A percentile compares a stretch with the other conserved stretches of the same genome.
These are phyloP conservation scores for Conopomorpha cramerella DNA, from an alignment of 1,140 invertebrate species.

Conservation along the genomic window DNA sequence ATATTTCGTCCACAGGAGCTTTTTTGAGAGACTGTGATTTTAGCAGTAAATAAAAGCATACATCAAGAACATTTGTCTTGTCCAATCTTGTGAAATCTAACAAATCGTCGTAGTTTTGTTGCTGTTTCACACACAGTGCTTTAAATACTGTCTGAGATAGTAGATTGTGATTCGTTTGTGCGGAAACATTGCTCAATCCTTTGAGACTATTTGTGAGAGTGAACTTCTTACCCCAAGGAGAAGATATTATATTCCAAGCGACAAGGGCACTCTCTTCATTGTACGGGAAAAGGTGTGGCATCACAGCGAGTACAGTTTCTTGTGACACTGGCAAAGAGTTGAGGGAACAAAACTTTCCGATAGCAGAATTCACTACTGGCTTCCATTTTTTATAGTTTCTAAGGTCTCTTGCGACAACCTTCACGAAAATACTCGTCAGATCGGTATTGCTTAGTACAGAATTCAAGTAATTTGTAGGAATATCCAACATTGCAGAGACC, in stretches of 20 bases:
- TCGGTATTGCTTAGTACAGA: conserved; percentile 38
- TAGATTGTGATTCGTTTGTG: conserved; percentile 19
- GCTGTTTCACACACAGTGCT: conserved; percentile 23
- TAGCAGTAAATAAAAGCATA: conserved; percentile 31
- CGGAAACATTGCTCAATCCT: conserved; percentile 25
- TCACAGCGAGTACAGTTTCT: conserved; percentile 45
- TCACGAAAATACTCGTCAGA: conserved; percentile 24
- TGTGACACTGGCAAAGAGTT: conserved; percentile 34
- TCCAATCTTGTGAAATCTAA: conserved; percentile 28
- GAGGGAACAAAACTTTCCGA: conserved; percentile 45
- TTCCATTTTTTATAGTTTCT: conserved; percentile 31
- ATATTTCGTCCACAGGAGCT: conserved; percentile 19
- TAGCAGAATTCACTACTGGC: conserved; percentile 24
- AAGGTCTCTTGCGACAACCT: conserved; percentile 18
- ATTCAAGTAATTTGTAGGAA: conserved; percentile 36
- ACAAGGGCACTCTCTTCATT: conserved; percentile 46
- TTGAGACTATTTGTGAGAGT: conserved; percentile 26
- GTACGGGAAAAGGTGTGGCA: conserved; percentile 65
- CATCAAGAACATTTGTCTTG: conserved; percentile 24
- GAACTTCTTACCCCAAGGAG: conserved; percentile 51
- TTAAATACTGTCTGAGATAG: conserved; percentile 35
- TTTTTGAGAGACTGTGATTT: conserved; percentile 30
- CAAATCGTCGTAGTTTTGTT: conserved; percentile 21
- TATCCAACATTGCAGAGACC: conserved; percentile 52
- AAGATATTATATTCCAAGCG: conserved; percentile 54